Evolutionary conservation across 2,113 vertebrate species (phyloP), one percentile per base, ranked within the genome.

Genomic region (Ameiurus melas): DNA sequence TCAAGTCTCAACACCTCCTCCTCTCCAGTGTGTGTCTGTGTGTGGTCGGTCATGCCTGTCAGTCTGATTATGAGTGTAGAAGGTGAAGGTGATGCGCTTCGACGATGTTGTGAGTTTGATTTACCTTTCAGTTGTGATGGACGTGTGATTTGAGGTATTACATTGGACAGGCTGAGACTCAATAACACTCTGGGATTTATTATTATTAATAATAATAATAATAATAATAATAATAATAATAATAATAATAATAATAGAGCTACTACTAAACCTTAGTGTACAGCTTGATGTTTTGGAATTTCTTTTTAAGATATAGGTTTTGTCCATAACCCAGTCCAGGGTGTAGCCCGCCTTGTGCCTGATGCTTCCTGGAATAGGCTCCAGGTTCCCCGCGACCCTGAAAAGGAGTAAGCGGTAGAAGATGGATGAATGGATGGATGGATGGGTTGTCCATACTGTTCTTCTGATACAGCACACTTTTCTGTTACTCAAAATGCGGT

Each of bases 11-110:
- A 68, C 85, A 66, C 17, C 27, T 22, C 75, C 7, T 53, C 39
- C 5, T 25, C 2, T 55, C 5, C 47, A 6, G 33, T 66, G 70
- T 84, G 64, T 81, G 86, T 90, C 75, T 22, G 20, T 27, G 73
- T 71, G 68, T 73, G 86, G 71, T 79, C 43, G 55, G 80, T 73
- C 75, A 73, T 87, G 87, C 85, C 70, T 89, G 85, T 89, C 81
- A 75, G 60, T 78, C 53, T 86, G 84, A 83, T 85, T 87, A 81
- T 13, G 27, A 33, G 83, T 81, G 77, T 27, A 36, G 27, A 68
- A 82, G 84, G 19, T 85, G 83, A 88, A 57, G 83, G 77, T 86
- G 84, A 88, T 62, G 70, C 60, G 14, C 71, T 85, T 81, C 39
- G 68, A 81, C 58, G 80, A 27, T 33, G 71, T 60, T 30, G 43